A percentile compares a stretch with the other conserved stretches of the same genome.
These are phyloP conservation scores for Drosophila mulleri DNA, from an alignment of 2,888 invertebrate species.

Conservation along the genomic window DNA sequence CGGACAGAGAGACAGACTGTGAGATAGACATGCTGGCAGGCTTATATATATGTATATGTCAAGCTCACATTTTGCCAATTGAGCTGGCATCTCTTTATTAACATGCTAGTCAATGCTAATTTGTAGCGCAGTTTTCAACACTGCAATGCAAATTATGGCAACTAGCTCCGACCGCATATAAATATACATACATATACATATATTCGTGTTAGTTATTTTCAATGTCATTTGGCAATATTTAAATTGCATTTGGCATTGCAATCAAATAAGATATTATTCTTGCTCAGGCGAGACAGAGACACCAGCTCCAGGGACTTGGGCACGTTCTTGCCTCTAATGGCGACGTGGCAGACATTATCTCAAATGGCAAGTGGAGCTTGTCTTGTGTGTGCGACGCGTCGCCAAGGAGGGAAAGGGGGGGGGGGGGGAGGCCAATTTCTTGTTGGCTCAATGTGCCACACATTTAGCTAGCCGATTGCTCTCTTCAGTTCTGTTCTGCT, in stretches of 20 bases:
- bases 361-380: conserved; percentile 56
- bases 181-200: too few relatives aligned
- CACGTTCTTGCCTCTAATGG: conserved; percentile 60
- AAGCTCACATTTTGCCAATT: neutral
- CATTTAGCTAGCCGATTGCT: conserved; percentile 48
- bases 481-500: conserved; percentile 1
- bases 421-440: conserved; percentile 65
- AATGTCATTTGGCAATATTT: conserved; percentile 54
- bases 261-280: conserved; percentile 74
- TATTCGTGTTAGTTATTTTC: conserved; percentile 7
- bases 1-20: too few relatives aligned
- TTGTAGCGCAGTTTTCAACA: neutral
- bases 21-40: too few relatives aligned
- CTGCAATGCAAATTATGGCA: neutral
- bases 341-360: conserved; percentile 72
- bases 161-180: neutral
- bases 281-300: conserved; percentile 19
- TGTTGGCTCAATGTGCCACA: conserved; percentile 69
- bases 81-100: neutral
- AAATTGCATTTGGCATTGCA: conserved; percentile 73
- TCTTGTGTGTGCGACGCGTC: neutral
- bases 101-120: neutral
- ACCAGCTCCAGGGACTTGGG: conserved; percentile 18
- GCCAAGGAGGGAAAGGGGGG: neutral
- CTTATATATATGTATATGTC: too few relatives aligned